Conservation (phyloP, 2,888 invertebrate genomes). For the Mantis religiosa region DNA sequence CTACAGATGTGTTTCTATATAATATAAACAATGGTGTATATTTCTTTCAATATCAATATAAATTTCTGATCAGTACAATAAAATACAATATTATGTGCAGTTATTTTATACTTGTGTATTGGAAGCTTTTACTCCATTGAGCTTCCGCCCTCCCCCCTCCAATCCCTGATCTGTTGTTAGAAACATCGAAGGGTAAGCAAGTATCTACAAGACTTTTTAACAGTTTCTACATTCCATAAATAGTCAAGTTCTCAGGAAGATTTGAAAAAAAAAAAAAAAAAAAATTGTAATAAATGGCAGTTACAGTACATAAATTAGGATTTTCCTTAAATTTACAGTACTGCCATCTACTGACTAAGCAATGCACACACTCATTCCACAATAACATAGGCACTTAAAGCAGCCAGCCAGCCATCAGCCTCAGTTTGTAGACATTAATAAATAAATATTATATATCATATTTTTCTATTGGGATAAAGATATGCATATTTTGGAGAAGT, state of each 20-base stretch:
- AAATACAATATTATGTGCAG: slow-evolving; percentile 10
- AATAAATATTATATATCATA: not conserved
- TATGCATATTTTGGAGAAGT: not conserved
- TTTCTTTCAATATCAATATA: not conserved
- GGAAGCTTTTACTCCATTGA: not conserved
- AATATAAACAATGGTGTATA: not conserved
- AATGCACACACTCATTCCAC: not conserved
- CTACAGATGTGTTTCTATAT: not conserved
- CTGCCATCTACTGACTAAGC: not conserved
- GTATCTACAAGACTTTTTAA: not conserved
- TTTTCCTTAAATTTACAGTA: not conserved
- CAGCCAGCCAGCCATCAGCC: not conserved
- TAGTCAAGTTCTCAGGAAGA: not conserved
- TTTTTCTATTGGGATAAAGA: not conserved
- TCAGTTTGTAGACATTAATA: not conserved
- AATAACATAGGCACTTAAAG: not conserved
- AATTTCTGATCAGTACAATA: not conserved
- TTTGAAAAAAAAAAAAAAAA: not conserved
- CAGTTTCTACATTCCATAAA: not conserved
- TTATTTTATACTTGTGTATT: not conserved
- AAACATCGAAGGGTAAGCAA: not conserved
- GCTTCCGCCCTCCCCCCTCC: not conserved
- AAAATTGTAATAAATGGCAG: not conserved
- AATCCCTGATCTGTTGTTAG: not conserved
- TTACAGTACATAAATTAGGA: not conserved